Percentiles rank a stretch among this genome's conserved stretches.
Conservation (phyloP, 2,113 vertebrate species). For the Gracilinanus agilis region DNA sequence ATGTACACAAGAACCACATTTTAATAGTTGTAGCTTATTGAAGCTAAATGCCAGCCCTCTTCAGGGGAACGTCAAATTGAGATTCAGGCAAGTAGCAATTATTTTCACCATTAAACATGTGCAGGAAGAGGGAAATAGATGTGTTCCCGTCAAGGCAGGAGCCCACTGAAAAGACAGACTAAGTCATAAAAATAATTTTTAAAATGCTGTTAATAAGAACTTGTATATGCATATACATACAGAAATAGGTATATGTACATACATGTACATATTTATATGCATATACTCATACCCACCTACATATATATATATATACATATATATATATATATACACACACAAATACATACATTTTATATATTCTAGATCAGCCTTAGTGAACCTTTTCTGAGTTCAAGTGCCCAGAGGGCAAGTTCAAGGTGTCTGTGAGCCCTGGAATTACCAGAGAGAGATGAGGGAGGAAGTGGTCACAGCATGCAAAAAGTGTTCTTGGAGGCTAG, state of each 20-base stretch:
- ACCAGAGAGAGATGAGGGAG: no score
- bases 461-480: no score
- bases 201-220: neutral
- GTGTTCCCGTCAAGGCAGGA: constrained; percentile 15
- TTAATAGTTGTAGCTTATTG: neutral
- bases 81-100: constrained; percentile 13
- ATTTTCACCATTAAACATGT: neutral
- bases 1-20: neutral
- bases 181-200: neutral
- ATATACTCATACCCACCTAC: no score
- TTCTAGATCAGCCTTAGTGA: no score
- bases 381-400: no score
- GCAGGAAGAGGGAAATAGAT: constrained; percentile 11
- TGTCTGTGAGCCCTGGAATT: no score
- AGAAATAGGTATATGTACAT: no score
- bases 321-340: neutral
- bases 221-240: neutral
- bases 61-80: constrained; percentile 40
- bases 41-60: constrained; percentile 45
- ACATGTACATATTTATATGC: no score
- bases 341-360: neutral
- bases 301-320: no score
- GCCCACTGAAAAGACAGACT: constrained; percentile 47
- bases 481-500: no score
- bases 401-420: no score